Evolutionary conservation across 1,140 invertebrate genomes (phyloP).

Genomic region (Phymorhynchus buccinoides): DNA sequence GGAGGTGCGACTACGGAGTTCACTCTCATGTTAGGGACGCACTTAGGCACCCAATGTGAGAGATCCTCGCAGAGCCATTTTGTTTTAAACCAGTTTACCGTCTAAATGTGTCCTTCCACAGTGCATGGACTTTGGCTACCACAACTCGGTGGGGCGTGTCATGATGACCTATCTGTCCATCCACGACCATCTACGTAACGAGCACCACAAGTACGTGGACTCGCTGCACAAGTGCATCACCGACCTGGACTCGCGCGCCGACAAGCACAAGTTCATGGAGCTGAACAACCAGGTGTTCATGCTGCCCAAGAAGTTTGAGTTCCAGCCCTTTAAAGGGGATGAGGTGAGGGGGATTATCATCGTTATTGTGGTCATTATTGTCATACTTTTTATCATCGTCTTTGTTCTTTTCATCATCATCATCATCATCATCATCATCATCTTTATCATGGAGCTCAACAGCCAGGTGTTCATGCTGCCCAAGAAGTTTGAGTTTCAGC

Average conservation of each 20-base stretch:
- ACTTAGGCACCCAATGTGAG: no score
- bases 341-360: constrained; percentile 78
- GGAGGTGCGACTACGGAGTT: no score
- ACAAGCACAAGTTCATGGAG: constrained; percentile 93
- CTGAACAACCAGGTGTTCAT: constrained; percentile 90
- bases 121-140: constrained; percentile 94
- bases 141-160: constrained; percentile 86
- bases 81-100: no score
- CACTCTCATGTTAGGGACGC: no score
- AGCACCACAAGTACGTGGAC: constrained; percentile 82
- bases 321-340: constrained; percentile 84
- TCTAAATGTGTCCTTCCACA: no score
- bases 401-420: no score
- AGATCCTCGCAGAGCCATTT: no score
- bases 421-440: no score
- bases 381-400: no score
- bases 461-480: no score
- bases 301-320: constrained; percentile 94
- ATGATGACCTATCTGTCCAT: constrained; percentile 87
- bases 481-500: constrained; percentile 92
- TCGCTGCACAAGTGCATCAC: constrained; percentile 83
- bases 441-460: no score
- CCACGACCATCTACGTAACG: constrained; percentile 85
- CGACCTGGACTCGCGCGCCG: constrained; percentile 87
- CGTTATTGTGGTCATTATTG: constrained; percentile 86